Evolutionary conservation across 2,888 invertebrate species (phyloP), one percentile per base, ranked within the genome.

Genomic region (Cyclophora punctaria): DNA sequence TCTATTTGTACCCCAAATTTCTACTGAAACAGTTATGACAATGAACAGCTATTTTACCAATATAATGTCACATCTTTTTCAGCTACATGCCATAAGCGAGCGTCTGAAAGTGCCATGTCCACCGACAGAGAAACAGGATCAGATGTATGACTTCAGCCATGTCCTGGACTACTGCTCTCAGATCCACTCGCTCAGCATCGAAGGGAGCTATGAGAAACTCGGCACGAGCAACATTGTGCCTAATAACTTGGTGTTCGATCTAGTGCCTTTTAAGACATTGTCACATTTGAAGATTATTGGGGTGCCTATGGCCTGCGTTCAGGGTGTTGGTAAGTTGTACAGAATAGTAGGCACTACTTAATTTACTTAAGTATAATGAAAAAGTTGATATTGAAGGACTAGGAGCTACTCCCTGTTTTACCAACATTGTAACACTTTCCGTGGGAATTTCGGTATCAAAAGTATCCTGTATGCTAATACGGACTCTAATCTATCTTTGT

Each of bases 41-140:
- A 20, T 20, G 2, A 20, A 20, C 20, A 20, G 20, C 20, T 2
- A 20, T 7, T 40, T 43, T 2, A 41, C 46, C 6, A 41, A 34
- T 52, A 20, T 41, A 35, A 48, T 51, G 48, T 49, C 20, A 45
- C 35, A 35, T 44, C 43, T 35, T 47, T 37, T 37, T 4, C 90
- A 98, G 94, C 83, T 98, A 35, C 93, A 95, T 80, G 95, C 98
- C n/a, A 93, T 98, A 51, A 96, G 95, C 71, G 94, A 96, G 76
- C 91, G 97, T 58, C 89, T 98, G 47, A 95, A 94, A 76, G 92
- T 96, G 65, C 95, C 97, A 0, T 95, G 97, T 73, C 96, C 98
- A 0, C 90, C 92, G 2, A 90, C 92, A 52, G 96, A 96, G 69
- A 92, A 93, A 55, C 90, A 91, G 34, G 95, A 96, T 65, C 93